Base-by-base conservation (phyloP, 2,113 vertebrate species). In the Callopanchax toddi region DNA sequence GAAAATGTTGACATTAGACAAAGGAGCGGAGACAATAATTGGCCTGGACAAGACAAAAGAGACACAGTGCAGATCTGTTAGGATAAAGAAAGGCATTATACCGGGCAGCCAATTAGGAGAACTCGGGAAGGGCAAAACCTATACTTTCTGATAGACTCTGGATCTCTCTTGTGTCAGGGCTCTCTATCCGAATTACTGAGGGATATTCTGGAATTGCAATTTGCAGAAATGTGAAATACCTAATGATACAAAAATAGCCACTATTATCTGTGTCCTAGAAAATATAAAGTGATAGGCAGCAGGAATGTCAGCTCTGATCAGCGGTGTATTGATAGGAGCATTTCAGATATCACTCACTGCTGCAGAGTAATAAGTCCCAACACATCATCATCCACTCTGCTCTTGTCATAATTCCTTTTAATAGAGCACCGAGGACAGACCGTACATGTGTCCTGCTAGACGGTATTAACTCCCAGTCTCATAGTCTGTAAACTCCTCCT, bases 281-380 rank as follows among this genome's bases (percentile, higher is more conserved):
- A 55, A 71, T 67, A 43, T 45, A 73, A 52, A 67, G 64, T 44
- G 46, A 67, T 39, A 43, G 46, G 66, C 25, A 43, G 50, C 11
- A 11, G 63, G 43, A 65, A 63, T 78, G 37, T 60, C 59, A 8
- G 23, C 34, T 73, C 42, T 68, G 58, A 59, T 54, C 44, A 40
- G 49, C 63, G 70, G 60, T 60, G 52, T 82, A 86, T 82, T 80
- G 85, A 82, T 69, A 69, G 57, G 55, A 18, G 51, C 57, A 70
- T 71, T 87, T 74, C 60, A 84, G 70, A 75, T 81, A 81, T 73
- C 83, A 82, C 52, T 87, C 83, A 82, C 29, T 58, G 36, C 43
- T 23, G 23, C 54, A 37, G 52, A 64, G 65, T 43, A 67, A 71
- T 4, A 34, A 53, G 68, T 58, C 56, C 37, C 40, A n/a, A 57